These are phyloP conservation scores for Ceratitis capitata DNA, from an alignment of 1,140 invertebrate genomes.

Conservation along the genomic window DNA sequence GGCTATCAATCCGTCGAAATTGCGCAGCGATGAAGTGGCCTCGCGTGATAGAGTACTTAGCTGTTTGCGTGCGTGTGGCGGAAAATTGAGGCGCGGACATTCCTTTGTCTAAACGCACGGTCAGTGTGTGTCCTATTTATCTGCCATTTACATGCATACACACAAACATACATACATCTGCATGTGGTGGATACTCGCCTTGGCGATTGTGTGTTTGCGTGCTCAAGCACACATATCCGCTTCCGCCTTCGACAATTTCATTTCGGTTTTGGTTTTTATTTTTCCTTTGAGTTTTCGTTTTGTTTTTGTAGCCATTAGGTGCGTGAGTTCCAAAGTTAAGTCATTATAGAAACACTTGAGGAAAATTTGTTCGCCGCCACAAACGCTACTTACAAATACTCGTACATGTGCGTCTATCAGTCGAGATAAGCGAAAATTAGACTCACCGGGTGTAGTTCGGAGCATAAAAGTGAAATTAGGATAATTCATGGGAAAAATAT, in stretches of 20 bases:
- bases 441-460: neutral
- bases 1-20: neutral
- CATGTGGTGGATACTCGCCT: neutral
- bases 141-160: neutral
- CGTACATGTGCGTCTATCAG: neutral
- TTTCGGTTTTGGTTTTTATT: neutral
- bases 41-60: too few relatives aligned
- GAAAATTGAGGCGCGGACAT: conserved; percentile 12
- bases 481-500: conserved; percentile 1
- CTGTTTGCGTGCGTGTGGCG: neutral
- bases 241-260: neutral
- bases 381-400: too few relatives aligned
- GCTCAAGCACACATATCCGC: conserved; percentile 14
- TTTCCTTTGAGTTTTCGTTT: neutral
- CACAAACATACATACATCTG: neutral
- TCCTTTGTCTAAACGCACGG: neutral
- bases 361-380: neutral
- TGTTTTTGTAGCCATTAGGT: conserved; percentile 17
- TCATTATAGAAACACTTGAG: conserved; percentile 7
- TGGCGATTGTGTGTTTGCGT: neutral
- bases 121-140: neutral
- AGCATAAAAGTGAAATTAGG: neutral
- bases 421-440: neutral
- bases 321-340: conserved; percentile 30
- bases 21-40: neutral